phyloP scores from a whole-genome alignment of 1,140 invertebrate genomes.

The Manduca sexta region DNA sequence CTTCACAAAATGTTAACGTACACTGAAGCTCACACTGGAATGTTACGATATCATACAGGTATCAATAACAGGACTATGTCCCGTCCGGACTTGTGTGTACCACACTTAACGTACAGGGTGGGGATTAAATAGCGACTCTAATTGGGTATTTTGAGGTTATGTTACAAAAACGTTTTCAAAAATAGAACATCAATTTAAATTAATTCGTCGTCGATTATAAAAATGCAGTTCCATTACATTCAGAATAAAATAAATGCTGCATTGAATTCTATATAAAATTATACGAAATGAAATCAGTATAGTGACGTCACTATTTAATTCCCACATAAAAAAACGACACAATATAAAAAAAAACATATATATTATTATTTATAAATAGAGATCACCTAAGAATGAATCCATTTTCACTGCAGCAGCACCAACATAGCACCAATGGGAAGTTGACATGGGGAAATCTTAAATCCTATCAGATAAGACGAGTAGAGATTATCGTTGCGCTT shows the following conservation, averaged over 20 bases:
- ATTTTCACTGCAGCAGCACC: slow-evolving; percentile 46
- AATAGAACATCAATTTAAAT: no score
- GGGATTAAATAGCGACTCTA: no score
- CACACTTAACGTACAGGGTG: no score
- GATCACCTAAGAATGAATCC: slow-evolving; percentile 46
- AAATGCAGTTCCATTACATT: no score
- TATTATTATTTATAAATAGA: slow-evolving; percentile 59
- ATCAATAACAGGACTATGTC: slow-evolving; percentile 62
- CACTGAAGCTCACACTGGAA: slow-evolving; percentile 68
- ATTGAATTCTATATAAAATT: no score
- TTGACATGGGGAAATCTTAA: slow-evolving; percentile 30
- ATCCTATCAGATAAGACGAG: slow-evolving; percentile 36
- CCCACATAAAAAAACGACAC: neutral
- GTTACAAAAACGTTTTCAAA: no score
- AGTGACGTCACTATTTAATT: neutral
- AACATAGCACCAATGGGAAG: slow-evolving; percentile 41
- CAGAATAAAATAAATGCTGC: no score
- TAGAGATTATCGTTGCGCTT: slow-evolving; percentile 59
- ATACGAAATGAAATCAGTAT: no score
- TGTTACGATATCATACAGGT: slow-evolving; percentile 70
- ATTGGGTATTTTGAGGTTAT: no score
- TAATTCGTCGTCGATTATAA: no score
- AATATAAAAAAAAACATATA: slow-evolving; percentile 35
- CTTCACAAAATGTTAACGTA: slow-evolving; percentile 46
- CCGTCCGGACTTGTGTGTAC: slow-evolving; percentile 12